Evolutionary conservation across 2,797 vertebrate species (phyloP), one percentile per base, ranked within the genome.

Genomic region (Eospalax fontanierii): DNA sequence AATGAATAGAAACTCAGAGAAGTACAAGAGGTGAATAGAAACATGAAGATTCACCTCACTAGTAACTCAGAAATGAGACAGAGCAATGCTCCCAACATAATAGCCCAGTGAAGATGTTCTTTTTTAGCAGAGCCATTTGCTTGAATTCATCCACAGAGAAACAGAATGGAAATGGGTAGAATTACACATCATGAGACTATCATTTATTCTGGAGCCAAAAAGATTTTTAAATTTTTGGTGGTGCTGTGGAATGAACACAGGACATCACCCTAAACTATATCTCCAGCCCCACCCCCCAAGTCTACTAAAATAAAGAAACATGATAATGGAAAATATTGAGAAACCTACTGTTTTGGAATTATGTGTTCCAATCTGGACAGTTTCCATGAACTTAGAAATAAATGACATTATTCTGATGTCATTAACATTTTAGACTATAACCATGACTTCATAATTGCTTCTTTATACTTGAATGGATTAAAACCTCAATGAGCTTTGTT

Each of bases 141-240:
- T 89, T 93, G 26, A 86, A 59, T 75, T 35, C 76, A 75, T 90
- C 61, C 83, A 89, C 38, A 79, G 50, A 24, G 92, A 73, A 95
- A 80, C 6, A n/a, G 28, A 71, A 40, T 22, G 38, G 43, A 85
- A 81, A 38, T 46, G 33, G 24, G 76, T 15, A 35, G 22, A 70
- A 86, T 81, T 93, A n/a, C n/a, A n/a, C n/a, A n/a, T n/a, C n/a
- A n/a, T 63, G 38, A 81, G 30, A 57, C 22, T 81, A 82, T 63
- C 87, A 70, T 74, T 96, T 76, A 61, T 66, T 91, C 6, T 90
- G 84, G 10, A 10, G 57, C 35, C 68, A 61, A 54, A 85, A 46
- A 87, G 10, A 87, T 50, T 30, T 46, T 54, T 78, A 16, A 16
- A 38, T 18, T 40, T 63, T 68, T 83, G 50, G 30, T 50, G 24